A percentile compares a stretch with the other conserved stretches of the same genome.
Evolutionary conservation across 2,113 vertebrate species (phyloP).

Genomic region (Ascaphus truei): DNA sequence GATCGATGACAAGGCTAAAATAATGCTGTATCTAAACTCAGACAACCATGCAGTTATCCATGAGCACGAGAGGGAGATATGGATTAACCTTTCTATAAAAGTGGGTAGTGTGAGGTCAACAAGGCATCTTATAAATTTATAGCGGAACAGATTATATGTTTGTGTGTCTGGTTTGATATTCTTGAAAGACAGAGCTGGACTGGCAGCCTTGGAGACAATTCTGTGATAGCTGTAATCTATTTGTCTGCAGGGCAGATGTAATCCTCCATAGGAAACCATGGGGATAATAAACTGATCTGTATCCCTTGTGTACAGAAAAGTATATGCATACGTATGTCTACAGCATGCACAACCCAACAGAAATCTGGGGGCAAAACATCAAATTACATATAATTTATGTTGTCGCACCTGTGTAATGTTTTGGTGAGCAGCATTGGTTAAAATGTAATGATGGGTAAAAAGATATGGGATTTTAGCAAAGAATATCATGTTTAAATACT

Average conservation of each 20-base stretch:
- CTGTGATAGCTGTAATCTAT: conserved; percentile 16
- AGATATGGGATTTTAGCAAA: too few relatives aligned
- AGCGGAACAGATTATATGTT: conserved; percentile 27
- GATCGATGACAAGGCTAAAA: too few relatives aligned
- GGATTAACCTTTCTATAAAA: conserved; percentile 27
- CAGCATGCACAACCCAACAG: too few relatives aligned
- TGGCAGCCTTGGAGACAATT: neutral
- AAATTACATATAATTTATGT: too few relatives aligned
- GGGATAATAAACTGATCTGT: conserved; percentile 6
- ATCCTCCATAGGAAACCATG: conserved; percentile 19
- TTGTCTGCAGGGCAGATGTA: conserved; percentile 27
- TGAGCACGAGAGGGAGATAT: conserved; percentile 4
- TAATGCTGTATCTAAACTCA: too few relatives aligned
- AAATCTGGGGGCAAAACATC: too few relatives aligned
- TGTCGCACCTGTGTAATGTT: too few relatives aligned
- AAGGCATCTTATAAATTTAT: conserved; percentile 11
- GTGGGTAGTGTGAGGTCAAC: conserved; percentile 22
- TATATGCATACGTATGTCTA: too few relatives aligned
- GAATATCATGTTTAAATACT: too few relatives aligned
- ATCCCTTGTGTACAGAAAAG: neutral
- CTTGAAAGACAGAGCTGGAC: neutral
- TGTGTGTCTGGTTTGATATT: conserved; percentile 11
- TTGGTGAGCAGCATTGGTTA: too few relatives aligned
- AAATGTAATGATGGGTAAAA: too few relatives aligned
- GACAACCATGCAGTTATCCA: too few relatives aligned